These are phyloP conservation scores for Danaus plexippus DNA, from an alignment of 1,140 invertebrate genomes.

Conservation along the genomic window DNA sequence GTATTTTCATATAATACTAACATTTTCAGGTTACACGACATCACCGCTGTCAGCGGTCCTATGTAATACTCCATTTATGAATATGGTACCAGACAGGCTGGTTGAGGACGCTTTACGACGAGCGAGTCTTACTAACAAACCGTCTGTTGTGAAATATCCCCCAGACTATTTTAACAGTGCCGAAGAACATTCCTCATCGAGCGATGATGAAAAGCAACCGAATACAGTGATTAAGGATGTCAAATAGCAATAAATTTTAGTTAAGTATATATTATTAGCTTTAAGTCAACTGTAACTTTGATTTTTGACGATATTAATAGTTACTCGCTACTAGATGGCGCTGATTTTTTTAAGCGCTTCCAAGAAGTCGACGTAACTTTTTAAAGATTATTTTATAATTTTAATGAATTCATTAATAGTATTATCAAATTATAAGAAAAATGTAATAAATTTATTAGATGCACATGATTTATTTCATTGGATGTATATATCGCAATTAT, in stretches of 20 bases:
- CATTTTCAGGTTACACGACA: slow-evolving; percentile 40
- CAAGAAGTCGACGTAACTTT: too few relatives aligned
- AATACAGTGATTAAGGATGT: slow-evolving; percentile 20
- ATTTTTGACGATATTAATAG: too few relatives aligned
- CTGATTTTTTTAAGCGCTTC: too few relatives aligned
- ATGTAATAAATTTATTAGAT: too few relatives aligned
- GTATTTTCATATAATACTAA: background rate
- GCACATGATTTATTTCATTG: too few relatives aligned
- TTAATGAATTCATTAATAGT: too few relatives aligned
- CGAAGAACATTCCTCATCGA: slow-evolving; percentile 43
- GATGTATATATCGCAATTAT: too few relatives aligned
- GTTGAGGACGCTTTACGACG: slow-evolving; percentile 55
- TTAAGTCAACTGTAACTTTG: too few relatives aligned
- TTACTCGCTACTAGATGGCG: too few relatives aligned
- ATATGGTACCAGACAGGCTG: slow-evolving; percentile 41
- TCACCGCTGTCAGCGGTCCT: slow-evolving; percentile 27
- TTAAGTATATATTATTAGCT: too few relatives aligned
- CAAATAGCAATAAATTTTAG: slow-evolving; percentile 5
- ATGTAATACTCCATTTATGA: slow-evolving; percentile 31
- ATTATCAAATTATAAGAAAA: too few relatives aligned
- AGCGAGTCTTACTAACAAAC: slow-evolving; percentile 50
- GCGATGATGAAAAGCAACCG: slow-evolving; percentile 44
- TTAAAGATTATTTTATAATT: too few relatives aligned
- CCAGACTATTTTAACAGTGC: slow-evolving; percentile 48
- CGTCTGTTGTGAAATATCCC: slow-evolving; percentile 51